phyloP scores from a whole-genome alignment of 37 sponge, comb jelly and placozoan species.

The Tethya wilhelma region DNA sequence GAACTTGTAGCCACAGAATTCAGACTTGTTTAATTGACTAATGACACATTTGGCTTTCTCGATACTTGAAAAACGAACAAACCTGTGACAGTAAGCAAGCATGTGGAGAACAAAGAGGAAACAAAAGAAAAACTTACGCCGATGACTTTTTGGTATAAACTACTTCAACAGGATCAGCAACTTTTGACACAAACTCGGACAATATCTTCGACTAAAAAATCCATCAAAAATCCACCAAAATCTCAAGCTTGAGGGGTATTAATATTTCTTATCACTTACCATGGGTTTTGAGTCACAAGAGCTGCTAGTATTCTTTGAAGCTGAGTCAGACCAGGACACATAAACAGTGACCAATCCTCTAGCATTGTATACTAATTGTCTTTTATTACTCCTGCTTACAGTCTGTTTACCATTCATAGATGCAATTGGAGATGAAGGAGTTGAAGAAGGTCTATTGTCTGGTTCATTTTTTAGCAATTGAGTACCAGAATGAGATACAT shows the following conservation, averaged over 20 bases:
- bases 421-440: not conserved
- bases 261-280: no score
- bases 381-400: not conserved
- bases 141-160: no score
- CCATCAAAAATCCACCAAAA: not conserved
- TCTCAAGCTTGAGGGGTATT: not conserved
- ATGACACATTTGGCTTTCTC: constrained; percentile 34
- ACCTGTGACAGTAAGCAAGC: no score
- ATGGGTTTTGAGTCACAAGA: no score
- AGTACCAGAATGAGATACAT: not conserved
- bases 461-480: not conserved
- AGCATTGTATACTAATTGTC: constrained; percentile 5
- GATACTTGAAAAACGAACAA: constrained; percentile 25
- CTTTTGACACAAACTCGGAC: no score
- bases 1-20: not conserved
- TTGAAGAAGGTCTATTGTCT: no score
- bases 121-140: no score
- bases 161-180: no score
- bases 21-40: not conserved
- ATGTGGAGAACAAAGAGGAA: no score
- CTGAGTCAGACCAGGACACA: not conserved
- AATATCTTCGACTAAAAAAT: no score
- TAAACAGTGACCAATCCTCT: constrained; percentile 34
- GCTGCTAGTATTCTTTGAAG: no score
- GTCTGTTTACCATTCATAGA: not conserved